Conservation (phyloP, 2,797 vertebrate species). For the Ispidina lecontei region DNA sequence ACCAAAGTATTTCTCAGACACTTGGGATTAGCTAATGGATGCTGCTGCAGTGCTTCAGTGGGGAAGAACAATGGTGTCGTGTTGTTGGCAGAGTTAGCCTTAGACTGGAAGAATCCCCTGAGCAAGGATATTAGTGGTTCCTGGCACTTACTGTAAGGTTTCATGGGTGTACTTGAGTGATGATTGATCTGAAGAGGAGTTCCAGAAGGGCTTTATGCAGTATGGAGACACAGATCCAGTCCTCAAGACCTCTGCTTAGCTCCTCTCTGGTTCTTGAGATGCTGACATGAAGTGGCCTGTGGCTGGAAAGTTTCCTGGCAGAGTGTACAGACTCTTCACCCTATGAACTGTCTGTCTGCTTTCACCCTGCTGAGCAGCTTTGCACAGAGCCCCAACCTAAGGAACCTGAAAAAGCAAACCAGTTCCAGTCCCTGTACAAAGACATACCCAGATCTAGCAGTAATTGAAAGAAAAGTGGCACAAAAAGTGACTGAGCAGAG, state of each 20-base stretch:
- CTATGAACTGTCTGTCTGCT: fast-evolving
- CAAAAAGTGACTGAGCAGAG: background rate
- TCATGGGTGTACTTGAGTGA: background rate
- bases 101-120: slow-evolving; percentile 9
- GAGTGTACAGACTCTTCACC: background rate
- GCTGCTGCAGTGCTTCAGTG: background rate
- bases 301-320: background rate
- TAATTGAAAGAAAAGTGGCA: background rate
- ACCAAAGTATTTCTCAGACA: background rate
- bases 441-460: background rate
- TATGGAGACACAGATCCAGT: background rate
- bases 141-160: background rate
- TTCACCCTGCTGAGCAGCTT: background rate
- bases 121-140: background rate
- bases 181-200: background rate
- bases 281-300: background rate
- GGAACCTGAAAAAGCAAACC: background rate
- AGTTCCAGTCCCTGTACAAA: background rate
- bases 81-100: slow-evolving; percentile 15
- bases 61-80: slow-evolving; percentile 10
- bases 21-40: slow-evolving; percentile 6
- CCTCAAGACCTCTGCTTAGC: background rate
- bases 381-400: background rate
- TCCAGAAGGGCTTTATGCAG: background rate
- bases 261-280: background rate